Conservation (phyloP, 2,113 vertebrate genomes). For the Astatotilapia flaviijosephi region DNA sequence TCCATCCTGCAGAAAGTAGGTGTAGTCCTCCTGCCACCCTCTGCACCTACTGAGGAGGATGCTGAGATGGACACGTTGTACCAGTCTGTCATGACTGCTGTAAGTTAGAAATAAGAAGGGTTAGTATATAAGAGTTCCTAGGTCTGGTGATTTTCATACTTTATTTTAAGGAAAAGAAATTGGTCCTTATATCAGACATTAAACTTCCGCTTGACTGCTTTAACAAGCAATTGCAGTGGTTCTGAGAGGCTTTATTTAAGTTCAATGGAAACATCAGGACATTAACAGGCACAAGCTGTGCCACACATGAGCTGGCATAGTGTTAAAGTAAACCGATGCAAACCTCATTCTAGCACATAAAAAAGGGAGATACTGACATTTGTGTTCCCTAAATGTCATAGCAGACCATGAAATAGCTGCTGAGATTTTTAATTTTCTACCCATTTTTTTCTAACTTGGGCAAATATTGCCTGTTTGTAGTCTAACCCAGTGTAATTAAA, state of each 20-base stretch:
- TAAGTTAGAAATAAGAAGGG: background rate
- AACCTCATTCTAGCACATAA: background rate
- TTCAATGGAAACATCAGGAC: background rate
- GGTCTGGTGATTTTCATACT: background rate
- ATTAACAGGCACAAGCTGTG: background rate
- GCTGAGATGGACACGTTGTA: conserved; percentile 54
- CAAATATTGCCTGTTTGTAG: background rate
- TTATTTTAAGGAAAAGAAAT: background rate
- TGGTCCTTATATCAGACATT: background rate
- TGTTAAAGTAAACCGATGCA: background rate
- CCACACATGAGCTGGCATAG: background rate
- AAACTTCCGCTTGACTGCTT: background rate
- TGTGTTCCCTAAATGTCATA: background rate
- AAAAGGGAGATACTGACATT: background rate
- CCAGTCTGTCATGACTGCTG: conserved; percentile 62
- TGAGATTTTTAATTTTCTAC: background rate
- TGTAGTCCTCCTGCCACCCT: conserved; percentile 53
- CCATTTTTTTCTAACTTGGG: background rate
- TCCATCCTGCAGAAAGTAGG: conserved; percentile 65
- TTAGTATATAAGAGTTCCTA: background rate
- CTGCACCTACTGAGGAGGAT: conserved; percentile 48
- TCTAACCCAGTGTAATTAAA: background rate
- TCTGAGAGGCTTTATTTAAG: background rate
- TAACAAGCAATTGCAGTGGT: background rate
- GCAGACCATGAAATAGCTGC: background rate